Evolutionary conservation across 1,140 invertebrate genomes (phyloP).

Genomic region (Halesus radiatus): DNA sequence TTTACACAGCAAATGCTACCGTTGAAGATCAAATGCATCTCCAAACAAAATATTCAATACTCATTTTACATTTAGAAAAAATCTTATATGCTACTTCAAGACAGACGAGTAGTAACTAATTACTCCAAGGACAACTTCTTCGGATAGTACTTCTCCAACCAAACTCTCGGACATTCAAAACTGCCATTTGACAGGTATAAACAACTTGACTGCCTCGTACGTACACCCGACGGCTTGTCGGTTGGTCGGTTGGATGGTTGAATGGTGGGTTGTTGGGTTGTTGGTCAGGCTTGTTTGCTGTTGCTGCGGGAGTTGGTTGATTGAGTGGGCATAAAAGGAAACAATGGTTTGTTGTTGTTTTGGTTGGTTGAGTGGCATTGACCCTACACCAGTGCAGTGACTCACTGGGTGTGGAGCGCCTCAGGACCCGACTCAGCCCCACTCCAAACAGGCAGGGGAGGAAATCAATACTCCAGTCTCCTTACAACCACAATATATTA

Average conservation of each 20-base stretch:
- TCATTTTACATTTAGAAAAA: slow-evolving; percentile 55
- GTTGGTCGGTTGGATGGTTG: too few relatives aligned
- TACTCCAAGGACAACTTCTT: slow-evolving; percentile 40
- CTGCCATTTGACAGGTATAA: background rate
- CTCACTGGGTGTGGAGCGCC: background rate
- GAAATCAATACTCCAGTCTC: slow-evolving; percentile 71
- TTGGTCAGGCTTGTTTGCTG: background rate
- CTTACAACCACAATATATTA: slow-evolving; percentile 74
- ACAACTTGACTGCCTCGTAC: too few relatives aligned
- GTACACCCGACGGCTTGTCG: too few relatives aligned
- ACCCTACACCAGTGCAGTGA: slow-evolving; percentile 40
- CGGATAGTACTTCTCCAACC: background rate
- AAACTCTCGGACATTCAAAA: slow-evolving; percentile 5
- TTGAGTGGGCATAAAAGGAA: slow-evolving; percentile 51
- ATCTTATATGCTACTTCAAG: slow-evolving; percentile 54
- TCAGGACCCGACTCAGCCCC: background rate
- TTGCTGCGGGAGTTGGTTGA: slow-evolving; percentile 36
- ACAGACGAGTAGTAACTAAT: slow-evolving; percentile 42
- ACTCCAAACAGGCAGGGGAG: slow-evolving; percentile 50
- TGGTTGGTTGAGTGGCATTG: slow-evolving; percentile 5
- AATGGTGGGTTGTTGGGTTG: too few relatives aligned
- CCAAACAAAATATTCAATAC: slow-evolving; percentile 26
- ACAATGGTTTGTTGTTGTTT: background rate
- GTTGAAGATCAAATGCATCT: slow-evolving; percentile 27
- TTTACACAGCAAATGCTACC: slow-evolving; percentile 33